Percentiles rank a stretch among this genome's conserved stretches.
Evolutionary conservation across 2,888 invertebrate genomes (phyloP).

Genomic region (Lasioglossum oenotherae): DNA sequence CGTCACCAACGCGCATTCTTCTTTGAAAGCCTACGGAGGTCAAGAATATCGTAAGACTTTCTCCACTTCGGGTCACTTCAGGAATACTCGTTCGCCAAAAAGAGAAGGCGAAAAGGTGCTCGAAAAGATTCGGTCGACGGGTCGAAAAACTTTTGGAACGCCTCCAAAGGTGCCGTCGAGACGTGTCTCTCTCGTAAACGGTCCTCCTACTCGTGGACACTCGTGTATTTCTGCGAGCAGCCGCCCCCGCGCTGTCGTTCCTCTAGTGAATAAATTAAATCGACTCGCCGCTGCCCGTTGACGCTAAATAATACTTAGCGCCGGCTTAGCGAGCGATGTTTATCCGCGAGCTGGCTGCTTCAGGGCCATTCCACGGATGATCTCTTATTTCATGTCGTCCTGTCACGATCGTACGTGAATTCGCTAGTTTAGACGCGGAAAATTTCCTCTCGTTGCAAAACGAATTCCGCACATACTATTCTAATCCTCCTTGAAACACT

Average conservation of each 20-base stretch:
- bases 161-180: constrained; percentile 69
- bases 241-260: constrained; percentile 50
- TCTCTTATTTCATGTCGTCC: constrained; percentile 60
- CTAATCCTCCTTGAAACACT: not conserved
- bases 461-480: not conserved
- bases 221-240: constrained; percentile 68
- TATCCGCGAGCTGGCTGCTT: constrained; percentile 46
- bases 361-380: constrained; percentile 19
- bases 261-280: constrained; percentile 77
- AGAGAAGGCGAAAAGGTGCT: not conserved
- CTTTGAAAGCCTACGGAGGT: not conserved
- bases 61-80: not conserved
- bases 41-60: not conserved
- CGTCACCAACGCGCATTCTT: not conserved
- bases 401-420: not conserved
- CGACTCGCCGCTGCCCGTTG: constrained; percentile 75
- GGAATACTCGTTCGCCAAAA: not conserved
- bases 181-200: constrained; percentile 72
- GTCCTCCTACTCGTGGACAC: constrained; percentile 60
- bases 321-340: constrained; percentile 75
- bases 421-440: not conserved
- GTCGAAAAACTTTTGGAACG: constrained; percentile 70
- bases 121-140: constrained; percentile 9
- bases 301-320: constrained; percentile 78
- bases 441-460: not conserved